These are phyloP conservation scores for Egretta garzetta DNA, from an alignment of 2,113 vertebrate species.

Conservation along the genomic window DNA sequence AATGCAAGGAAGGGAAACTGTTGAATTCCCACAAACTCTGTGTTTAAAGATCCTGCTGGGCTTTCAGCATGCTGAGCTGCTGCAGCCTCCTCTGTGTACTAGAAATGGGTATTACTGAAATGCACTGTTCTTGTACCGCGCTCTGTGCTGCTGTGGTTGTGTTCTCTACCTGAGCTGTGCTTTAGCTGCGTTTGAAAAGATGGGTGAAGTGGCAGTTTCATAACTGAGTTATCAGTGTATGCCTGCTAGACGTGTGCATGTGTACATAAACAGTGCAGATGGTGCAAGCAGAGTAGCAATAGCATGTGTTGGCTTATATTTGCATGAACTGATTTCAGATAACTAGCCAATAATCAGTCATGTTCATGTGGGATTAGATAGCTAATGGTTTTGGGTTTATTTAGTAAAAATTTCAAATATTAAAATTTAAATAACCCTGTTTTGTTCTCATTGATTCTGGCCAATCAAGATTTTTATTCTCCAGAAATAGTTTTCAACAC, in stretches of 20 bases:
- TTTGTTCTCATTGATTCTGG: neutral
- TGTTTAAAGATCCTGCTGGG: neutral
- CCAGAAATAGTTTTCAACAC: neutral
- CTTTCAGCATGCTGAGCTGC: neutral
- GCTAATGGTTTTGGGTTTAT: neutral
- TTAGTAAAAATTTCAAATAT: neutral
- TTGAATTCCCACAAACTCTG: neutral
- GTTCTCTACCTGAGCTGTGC: neutral
- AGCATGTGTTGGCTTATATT: neutral
- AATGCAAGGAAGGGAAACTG: neutral
- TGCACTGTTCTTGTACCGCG: accelerated
- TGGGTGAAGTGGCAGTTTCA: neutral
- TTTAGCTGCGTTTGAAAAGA: neutral
- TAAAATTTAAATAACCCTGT: neutral
- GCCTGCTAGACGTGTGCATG: neutral
- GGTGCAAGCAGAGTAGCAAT: neutral
- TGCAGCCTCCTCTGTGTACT: neutral
- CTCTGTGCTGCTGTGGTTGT: neutral
- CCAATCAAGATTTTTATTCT: neutral
- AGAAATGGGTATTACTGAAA: neutral
- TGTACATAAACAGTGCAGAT: neutral
- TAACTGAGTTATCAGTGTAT: neutral
- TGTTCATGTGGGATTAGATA: neutral
- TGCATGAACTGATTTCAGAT: neutral
- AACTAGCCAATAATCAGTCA: neutral